A percentile compares a stretch with the other conserved stretches of the same genome.
These are phyloP conservation scores for Dermochelys coriacea DNA, from an alignment of 2,797 vertebrate genomes.

Conservation along the genomic window DNA sequence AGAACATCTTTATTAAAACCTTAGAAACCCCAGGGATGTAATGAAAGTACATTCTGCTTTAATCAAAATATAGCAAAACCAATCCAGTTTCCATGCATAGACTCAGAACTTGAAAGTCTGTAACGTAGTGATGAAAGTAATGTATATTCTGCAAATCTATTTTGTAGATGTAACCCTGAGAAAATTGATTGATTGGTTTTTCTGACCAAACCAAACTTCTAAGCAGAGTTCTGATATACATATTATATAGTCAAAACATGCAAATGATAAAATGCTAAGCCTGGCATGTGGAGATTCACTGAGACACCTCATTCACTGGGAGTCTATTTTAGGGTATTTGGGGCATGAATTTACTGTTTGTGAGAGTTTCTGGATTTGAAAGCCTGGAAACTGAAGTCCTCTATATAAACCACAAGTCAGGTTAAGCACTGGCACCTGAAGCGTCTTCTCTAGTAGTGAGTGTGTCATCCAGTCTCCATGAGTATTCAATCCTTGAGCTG, in stretches of 20 bases:
- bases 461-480: background rate
- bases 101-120: background rate
- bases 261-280: background rate
- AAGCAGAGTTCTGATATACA: background rate
- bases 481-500: background rate
- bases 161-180: background rate
- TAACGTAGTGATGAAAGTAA: background rate
- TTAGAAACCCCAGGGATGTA: slow-evolving; percentile 1
- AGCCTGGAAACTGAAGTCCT: background rate
- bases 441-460: background rate
- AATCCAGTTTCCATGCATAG: fast-evolving
- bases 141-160: background rate
- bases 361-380: background rate
- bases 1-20: slow-evolving; percentile 16
- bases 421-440: background rate
- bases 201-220: background rate
- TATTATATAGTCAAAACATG: background rate
- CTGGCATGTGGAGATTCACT: background rate
- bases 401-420: background rate
- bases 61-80: background rate
- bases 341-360: background rate
- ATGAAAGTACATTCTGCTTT: slow-evolving; percentile 1
- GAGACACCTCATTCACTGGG: background rate
- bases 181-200: background rate
- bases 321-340: background rate